phyloP scores from a whole-genome alignment of 2,113 vertebrate species.

The Tylochromis polylepis region DNA sequence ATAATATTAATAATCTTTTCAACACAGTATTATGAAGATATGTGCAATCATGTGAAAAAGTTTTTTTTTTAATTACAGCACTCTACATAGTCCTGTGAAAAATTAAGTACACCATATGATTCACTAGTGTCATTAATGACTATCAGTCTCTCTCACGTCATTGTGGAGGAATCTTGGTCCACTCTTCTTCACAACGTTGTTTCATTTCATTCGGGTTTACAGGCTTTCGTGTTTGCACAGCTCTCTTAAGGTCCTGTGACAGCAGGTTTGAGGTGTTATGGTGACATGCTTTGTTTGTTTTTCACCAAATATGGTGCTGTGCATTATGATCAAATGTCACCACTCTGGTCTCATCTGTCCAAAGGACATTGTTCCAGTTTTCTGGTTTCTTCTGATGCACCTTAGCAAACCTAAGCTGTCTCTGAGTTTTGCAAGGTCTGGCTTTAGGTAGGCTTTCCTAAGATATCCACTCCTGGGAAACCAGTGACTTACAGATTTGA shows the following conservation, averaged over 20 bases:
- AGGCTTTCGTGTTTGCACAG: background rate
- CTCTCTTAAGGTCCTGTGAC: background rate
- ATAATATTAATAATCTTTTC: background rate
- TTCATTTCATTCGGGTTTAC: background rate
- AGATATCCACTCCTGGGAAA: background rate
- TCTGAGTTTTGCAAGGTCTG: background rate
- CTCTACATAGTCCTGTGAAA: background rate
- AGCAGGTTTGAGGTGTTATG: background rate
- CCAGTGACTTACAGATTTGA: background rate
- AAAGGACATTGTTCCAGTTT: background rate
- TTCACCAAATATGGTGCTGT: background rate
- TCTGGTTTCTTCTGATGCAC: background rate
- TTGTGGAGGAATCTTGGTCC: background rate
- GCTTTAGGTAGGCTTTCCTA: background rate
- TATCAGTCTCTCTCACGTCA: background rate
- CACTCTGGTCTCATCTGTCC: background rate
- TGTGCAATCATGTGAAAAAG: background rate
- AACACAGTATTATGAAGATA: background rate
- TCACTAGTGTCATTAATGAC: background rate
- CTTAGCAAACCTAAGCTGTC: background rate
- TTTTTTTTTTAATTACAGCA: background rate
- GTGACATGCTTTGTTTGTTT: background rate
- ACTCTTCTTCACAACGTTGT: background rate
- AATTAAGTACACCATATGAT: background rate
- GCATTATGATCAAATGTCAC: background rate